phyloP scores from a whole-genome alignment of 2,888 invertebrate species.

The Drosophila subsilvestris region DNA sequence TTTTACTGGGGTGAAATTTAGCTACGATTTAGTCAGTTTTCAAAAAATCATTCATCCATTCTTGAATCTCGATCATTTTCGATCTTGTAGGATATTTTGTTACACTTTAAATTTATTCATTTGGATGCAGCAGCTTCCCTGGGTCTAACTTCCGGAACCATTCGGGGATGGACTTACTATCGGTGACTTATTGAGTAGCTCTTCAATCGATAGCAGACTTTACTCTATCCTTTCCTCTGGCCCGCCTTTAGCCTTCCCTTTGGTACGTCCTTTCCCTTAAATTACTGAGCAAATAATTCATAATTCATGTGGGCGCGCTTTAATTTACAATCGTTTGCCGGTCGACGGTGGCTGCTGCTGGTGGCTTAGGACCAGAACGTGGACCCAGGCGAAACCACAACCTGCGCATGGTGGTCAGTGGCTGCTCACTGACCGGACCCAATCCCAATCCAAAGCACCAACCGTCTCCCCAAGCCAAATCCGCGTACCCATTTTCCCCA shows the following conservation, averaged over 20 bases:
- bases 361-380: constrained; percentile 6
- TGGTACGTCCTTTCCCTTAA: not conserved
- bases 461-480: constrained; percentile 9
- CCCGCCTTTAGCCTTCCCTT: too few relatives aligned
- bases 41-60: not conserved
- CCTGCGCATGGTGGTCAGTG: constrained; percentile 50
- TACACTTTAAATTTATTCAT: too few relatives aligned
- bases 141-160: not conserved
- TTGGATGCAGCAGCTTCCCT: too few relatives aligned
- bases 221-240: not conserved
- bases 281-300: constrained; percentile 31
- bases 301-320: constrained; percentile 22
- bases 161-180: not conserved
- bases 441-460: constrained; percentile 20
- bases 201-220: not conserved
- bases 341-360: constrained; percentile 14
- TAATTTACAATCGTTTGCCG: constrained; percentile 40
- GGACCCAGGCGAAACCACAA: constrained; percentile 47
- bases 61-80: not conserved
- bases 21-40: not conserved
- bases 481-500: constrained; percentile 3
- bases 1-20: too few relatives aligned
- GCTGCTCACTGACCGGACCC: constrained; percentile 52
- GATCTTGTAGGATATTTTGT: too few relatives aligned
- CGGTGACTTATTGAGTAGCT: not conserved